Base-by-base conservation (phyloP, 2,113 vertebrate species). In the Burhinus bistriatus region DNA sequence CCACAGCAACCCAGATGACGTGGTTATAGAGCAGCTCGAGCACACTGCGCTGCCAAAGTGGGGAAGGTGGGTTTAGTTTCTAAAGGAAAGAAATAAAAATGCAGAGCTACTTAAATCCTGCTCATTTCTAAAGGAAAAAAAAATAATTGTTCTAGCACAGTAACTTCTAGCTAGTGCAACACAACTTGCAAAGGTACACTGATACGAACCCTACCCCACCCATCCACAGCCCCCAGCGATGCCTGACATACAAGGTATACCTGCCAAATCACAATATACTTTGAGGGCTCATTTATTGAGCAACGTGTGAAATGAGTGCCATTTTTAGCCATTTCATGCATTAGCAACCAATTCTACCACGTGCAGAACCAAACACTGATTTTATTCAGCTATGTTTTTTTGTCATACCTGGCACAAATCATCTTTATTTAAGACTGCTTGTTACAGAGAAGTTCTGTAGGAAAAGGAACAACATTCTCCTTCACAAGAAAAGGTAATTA, bases 31-130 rank as follows among this genome's bases (percentile, higher is more conserved):
- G 71, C 29, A 45, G 19, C 30, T 32, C 3, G 1, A 61, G 59
- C 27, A 45, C 2, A 9, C 6, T 13, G 14, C 0, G 2, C n/a
- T 61, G 44, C 18, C 6, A 0, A 55, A 65, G 34, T 2, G 6
- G 5, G 34, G 2, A 54, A 32, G 9, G 22, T 3, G 6, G 7
- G 3, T 47, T 49, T 21, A 52, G 5, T 17, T 85, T 18, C 45
- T 54, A n/a, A 23, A 47, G 7, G 29, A 45, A 40, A 66, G 29
- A 68, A 52, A 40, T 3, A 29, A 89, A 75, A 92, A 66, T 4
- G 7, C 16, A 76, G 16, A 51, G 38, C 61, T 83, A 42, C 14
- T 57, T 52, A 52, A 77, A 84, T 27, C 17, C 17, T 71, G 65
- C 36, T 54, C 3, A 22, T 42, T 42, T 90, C 40, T 55, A 68